Base-by-base conservation (phyloP, 2,113 vertebrate species). In the Casuarius casuarius region DNA sequence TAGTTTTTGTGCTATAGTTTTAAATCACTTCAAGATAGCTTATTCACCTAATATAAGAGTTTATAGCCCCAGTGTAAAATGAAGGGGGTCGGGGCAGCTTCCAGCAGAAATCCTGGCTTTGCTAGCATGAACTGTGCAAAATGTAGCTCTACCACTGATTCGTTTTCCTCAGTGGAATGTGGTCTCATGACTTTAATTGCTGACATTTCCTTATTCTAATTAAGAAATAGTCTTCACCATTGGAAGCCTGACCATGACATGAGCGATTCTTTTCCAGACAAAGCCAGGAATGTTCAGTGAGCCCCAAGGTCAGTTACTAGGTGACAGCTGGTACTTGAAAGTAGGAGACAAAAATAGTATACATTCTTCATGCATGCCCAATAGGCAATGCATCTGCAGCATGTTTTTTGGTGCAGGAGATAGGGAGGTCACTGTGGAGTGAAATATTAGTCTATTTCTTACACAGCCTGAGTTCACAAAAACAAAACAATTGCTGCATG, bases 221-320 rank as follows among this genome's bases (percentile, higher is more conserved):
- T 66, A 46, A 85, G 67, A 89, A 91, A 89, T 46, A 48, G 22
- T 66, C 35, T 72, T 92, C 67, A 81, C 15, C 48, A 7, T 22
- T 76, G 38, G 63, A 94, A 82, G 25, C 44, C n/a, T 52, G 42
- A 75, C 74, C 38, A 56, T 40, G 20, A 52, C 56, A 75, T 33
- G 65, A 76, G 66, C 19, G 26, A 84, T 68, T 52, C 38, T 62
- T 71, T 52, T 85, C 52, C 56, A 65, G 66, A 82, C 25, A 82
- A 96, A 90, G 14, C 20, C 65, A 94, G 71, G 44, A 89, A 88
- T 44, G 35, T 66, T 78, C 58, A 73, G n/a, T 8, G 79, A 89
- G 7, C 8, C n/a, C 65, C 79, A 65, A 58, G 38, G 48, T 72
- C 63, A 76, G 38, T 31, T 61, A 19, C 13, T 29, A 62, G 35